Conservation (phyloP, 2,113 vertebrate genomes). For the Chaetodon trifascialis region DNA sequence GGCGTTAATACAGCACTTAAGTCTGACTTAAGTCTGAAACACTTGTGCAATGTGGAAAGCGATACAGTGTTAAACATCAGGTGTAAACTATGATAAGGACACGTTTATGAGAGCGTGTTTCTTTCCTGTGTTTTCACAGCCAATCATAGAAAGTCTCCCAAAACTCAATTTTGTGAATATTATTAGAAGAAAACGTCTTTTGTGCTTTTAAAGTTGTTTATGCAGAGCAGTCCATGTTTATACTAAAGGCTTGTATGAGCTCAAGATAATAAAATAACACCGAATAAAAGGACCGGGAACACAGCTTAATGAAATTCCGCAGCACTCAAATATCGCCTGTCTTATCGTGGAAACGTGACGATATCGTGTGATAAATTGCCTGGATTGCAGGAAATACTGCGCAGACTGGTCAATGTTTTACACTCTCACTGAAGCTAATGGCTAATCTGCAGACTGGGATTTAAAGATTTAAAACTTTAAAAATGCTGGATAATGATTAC, state of each 20-base stretch:
- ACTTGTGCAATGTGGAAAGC: neutral
- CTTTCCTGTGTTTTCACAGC: neutral
- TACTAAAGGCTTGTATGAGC: neutral
- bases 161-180: neutral
- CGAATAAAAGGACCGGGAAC: conserved; percentile 20
- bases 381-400: conserved; percentile 1
- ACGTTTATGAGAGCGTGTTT: neutral
- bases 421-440: conserved; percentile 18
- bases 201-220: neutral
- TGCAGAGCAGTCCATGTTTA: neutral
- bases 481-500: conserved; percentile 53
- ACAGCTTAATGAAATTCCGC: conserved; percentile 51
- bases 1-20: neutral
- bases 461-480: conserved; percentile 24
- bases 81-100: conserved; percentile 5
- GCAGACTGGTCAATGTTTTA: conserved; percentile 69
- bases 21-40: neutral
- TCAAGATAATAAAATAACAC: conserved; percentile 24
- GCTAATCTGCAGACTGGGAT: conserved; percentile 14
- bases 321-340: neutral
- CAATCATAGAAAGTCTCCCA: neutral
- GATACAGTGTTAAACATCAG: neutral
- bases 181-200: neutral
- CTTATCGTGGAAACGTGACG: conserved; percentile 53
- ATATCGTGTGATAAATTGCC: conserved; percentile 11